Evolutionary conservation across 2,888 invertebrate genomes (phyloP), one percentile per base, ranked within the genome.

Genomic region (Tortrix viridana): DNA sequence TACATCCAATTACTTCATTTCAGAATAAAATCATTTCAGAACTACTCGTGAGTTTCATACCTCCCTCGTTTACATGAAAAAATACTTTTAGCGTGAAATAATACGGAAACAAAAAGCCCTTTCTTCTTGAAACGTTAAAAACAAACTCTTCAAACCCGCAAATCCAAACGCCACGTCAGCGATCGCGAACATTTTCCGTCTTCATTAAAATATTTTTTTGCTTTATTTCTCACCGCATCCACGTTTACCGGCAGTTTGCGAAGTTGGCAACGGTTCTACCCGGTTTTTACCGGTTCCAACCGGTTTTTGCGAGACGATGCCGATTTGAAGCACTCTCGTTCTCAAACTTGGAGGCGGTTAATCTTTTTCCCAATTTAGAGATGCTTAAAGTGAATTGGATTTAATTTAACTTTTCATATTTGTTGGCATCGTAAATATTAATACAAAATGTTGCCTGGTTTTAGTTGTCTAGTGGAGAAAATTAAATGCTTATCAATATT

Each of bases 251-350:
- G 69, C 67, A 70, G 66, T 73, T 43, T 7, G 75, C 74, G 76
- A 79, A 82, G 72, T 84, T 84, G 84, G 84, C 84, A 81, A 73
- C 71, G 78, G 70, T 69, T 72, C 74, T 73, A 68, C 66, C 71
- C 67, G 74, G 79, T 76, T 77, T 78, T 76, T 68, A 71, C 80
- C 72, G 74, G 76, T 71, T 66, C 67, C 58, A 67, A 53, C 61
- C 65, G 71, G 70, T 73, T 81, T 75, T 75, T 59, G 63, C 59
- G 26, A 56, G 20, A 23, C 43, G 53, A 47, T 43, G 60, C 48
- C 41, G 47, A 64, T 58, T 58, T 58, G 52, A 32, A 53, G 58
- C 9, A 41, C 58, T 48, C 63, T 32, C 32, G 20, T 41, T 41
- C n/a, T 26, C 38, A 16, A 62, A 57, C 50, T 52, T 57, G 62